These are phyloP conservation scores for Sipunculus nudus DNA, from an alignment of 2,888 invertebrate genomes.

Conservation along the genomic window DNA sequence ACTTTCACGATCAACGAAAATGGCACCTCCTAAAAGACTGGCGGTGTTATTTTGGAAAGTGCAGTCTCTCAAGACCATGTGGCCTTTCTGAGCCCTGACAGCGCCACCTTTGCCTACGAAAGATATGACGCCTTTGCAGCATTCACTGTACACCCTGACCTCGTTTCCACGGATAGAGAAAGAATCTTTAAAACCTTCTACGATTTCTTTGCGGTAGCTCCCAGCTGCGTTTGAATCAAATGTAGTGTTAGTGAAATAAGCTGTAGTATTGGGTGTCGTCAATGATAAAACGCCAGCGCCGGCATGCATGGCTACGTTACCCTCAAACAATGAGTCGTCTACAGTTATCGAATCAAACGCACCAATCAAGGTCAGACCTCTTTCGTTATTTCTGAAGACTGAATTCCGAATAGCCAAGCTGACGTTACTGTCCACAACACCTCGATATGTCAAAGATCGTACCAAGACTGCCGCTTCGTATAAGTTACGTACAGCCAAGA, in stretches of 20 bases:
- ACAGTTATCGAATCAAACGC: constrained; percentile 5
- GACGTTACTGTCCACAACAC: constrained; percentile 9
- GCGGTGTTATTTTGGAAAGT: constrained; percentile 40
- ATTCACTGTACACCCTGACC: constrained; percentile 20
- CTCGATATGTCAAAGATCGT: no score
- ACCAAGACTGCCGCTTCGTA: constrained; percentile 31
- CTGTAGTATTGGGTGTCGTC: constrained; percentile 8
- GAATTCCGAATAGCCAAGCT: constrained; percentile 8
- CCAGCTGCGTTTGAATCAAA: constrained; percentile 35
- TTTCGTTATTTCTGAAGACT: constrained; percentile 16
- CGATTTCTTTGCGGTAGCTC: constrained; percentile 13
- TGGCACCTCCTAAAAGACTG: constrained; percentile 34
- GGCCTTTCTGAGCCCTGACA: constrained; percentile 37
- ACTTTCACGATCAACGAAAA: constrained; percentile 34
- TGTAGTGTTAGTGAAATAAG: constrained; percentile 27
- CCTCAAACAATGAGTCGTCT: constrained; percentile 9
- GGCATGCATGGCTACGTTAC: constrained; percentile 31
- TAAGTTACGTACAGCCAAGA: constrained; percentile 38
- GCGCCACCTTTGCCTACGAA: constrained; percentile 43
- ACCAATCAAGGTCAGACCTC: constrained; percentile 16
- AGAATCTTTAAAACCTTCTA: constrained; percentile 12
- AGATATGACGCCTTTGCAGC: constrained; percentile 40
- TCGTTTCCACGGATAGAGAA: constrained; percentile 37
- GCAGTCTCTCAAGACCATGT: constrained; percentile 24
- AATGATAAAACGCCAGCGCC: constrained; percentile 28